Evolutionary conservation across 2,888 invertebrate genomes (phyloP).

Genomic region (Eristalis tenax): DNA sequence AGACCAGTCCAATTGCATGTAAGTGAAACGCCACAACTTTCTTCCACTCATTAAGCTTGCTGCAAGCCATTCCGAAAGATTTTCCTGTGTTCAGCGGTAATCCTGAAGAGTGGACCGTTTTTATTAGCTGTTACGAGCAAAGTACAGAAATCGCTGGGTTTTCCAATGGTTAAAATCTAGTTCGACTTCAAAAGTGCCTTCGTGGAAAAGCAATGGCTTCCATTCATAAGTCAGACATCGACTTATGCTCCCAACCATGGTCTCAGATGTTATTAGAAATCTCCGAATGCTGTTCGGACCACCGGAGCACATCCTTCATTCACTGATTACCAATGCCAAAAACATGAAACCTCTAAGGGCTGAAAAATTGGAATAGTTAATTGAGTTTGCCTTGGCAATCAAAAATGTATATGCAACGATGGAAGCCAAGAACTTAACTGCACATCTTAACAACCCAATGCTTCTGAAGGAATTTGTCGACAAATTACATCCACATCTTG

Average conservation of each 20-base stretch:
- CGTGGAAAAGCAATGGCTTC: slow-evolving; percentile 65
- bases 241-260: slow-evolving; percentile 14
- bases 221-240: slow-evolving; percentile 24
- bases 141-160: not conserved
- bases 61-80: no score
- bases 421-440: not conserved
- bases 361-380: slow-evolving; percentile 21
- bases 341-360: slow-evolving; percentile 3
- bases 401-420: slow-evolving; percentile 24
- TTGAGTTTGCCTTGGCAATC: slow-evolving; percentile 15
- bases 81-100: no score
- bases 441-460: slow-evolving; percentile 11
- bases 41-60: no score
- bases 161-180: slow-evolving; percentile 14
- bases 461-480: slow-evolving; percentile 21
- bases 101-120: no score
- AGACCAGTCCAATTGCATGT: no score
- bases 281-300: no score
- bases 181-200: slow-evolving; percentile 21
- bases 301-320: slow-evolving; percentile 8
- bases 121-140: no score
- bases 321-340: slow-evolving; percentile 1
- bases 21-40: no score
- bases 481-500: not conserved
- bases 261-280: slow-evolving; percentile 13